Percentiles rank a stretch among this genome's conserved stretches.
These are phyloP conservation scores for Nasonia longicornis DNA, from an alignment of 1,140 invertebrate species.

Conservation along the genomic window DNA sequence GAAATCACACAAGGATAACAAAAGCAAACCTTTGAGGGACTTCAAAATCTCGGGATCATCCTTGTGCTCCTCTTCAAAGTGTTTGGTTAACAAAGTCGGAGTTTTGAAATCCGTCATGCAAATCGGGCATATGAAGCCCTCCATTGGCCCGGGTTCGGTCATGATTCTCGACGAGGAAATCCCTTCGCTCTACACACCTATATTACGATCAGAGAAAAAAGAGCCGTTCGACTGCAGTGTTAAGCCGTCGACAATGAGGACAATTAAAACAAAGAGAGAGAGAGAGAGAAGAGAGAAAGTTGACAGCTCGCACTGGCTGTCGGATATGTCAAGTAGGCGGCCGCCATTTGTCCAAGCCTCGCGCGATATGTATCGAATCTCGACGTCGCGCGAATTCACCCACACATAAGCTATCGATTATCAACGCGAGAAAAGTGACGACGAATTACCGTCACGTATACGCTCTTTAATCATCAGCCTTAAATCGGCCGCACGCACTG, in stretches of 20 bases:
- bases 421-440: too few species aligned
- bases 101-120: slow-evolving; percentile 91
- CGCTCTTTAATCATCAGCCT: too few species aligned
- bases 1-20: slow-evolving; percentile 26
- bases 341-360: too few species aligned
- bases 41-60: slow-evolving; percentile 92
- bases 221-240: background rate
- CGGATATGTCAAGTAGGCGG: too few species aligned
- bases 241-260: background rate
- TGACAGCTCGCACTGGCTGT: background rate
- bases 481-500: too few species aligned
- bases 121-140: slow-evolving; percentile 94
- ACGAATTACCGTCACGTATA: too few species aligned
- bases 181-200: background rate
- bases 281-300: background rate
- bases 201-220: background rate
- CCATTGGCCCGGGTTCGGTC: slow-evolving; percentile 65
- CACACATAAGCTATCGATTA: too few species aligned
- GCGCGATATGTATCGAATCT: too few species aligned
- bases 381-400: too few species aligned
- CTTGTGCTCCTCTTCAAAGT: slow-evolving; percentile 90
- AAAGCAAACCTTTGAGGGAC: slow-evolving; percentile 82
- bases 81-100: slow-evolving; percentile 82
- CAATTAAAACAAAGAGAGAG: background rate
- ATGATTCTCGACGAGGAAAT: background rate